These are phyloP conservation scores for Melangyna quadrimaculata DNA, from an alignment of 2,888 invertebrate genomes.

Conservation along the genomic window DNA sequence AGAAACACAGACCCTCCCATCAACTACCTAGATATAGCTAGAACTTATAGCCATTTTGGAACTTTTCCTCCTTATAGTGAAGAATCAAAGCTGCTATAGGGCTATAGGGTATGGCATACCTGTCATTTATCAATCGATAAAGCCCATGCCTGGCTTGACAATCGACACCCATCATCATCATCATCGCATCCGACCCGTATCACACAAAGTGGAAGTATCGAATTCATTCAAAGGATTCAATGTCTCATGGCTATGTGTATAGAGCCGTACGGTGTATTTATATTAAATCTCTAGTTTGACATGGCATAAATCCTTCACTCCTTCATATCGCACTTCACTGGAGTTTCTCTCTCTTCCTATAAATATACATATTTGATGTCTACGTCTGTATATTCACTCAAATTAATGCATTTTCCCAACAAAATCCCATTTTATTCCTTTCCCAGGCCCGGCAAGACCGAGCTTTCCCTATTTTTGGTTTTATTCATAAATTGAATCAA, in stretches of 20 bases:
- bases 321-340: not conserved
- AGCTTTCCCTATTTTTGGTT: not conserved
- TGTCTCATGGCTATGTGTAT: not conserved
- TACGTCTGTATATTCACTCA: not conserved
- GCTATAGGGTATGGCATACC: not conserved
- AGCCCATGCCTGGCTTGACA: not conserved
- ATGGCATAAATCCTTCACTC: conserved; percentile 11
- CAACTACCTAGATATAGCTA: not conserved
- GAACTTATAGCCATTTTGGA: not conserved
- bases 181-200: not conserved
- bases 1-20: too few species aligned
- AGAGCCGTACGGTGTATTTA: not conserved
- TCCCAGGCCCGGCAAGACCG: not conserved
- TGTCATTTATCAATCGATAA: conserved; percentile 1
- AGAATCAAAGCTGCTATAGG: not conserved
- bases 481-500: conserved; percentile 54
- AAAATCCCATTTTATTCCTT: not conserved
- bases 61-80: not conserved
- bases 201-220: conserved; percentile 33
- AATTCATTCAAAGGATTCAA: conserved; percentile 30
- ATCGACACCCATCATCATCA: not conserved
- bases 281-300: conserved; percentile 3
- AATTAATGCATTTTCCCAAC: conserved; percentile 41
- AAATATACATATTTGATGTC: not conserved
- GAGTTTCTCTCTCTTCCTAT: not conserved